These are phyloP conservation scores for Pseudocheirus occidentalis DNA, from an alignment of 2,797 vertebrate genomes.

Conservation along the genomic window DNA sequence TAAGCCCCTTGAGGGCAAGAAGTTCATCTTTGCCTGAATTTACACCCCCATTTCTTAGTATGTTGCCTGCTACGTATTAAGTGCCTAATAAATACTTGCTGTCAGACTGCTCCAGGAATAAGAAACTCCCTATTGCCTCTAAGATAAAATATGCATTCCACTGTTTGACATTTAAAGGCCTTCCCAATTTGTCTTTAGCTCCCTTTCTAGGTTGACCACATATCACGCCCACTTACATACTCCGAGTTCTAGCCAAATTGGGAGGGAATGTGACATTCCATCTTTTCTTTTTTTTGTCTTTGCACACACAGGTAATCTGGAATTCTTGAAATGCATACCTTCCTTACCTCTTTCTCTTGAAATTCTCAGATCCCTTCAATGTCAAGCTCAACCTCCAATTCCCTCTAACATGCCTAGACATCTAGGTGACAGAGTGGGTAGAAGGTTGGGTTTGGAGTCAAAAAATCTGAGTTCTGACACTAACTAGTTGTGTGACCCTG, in stretches of 20 bases:
- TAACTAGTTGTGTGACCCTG: background rate
- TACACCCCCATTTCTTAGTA: background rate
- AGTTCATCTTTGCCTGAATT: background rate
- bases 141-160: background rate
- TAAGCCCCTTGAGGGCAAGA: background rate
- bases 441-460: background rate
- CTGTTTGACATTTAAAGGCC: background rate
- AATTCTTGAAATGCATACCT: background rate
- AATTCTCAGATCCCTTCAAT: background rate
- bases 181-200: background rate
- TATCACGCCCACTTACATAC: background rate
- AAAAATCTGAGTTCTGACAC: background rate
- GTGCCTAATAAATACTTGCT: background rate
- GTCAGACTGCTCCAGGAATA: background rate
- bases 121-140: background rate
- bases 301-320: background rate
- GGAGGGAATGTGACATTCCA: background rate
- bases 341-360: background rate
- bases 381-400: background rate
- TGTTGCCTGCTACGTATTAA: background rate
- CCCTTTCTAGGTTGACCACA: background rate
- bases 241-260: background rate
- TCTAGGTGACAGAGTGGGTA: background rate
- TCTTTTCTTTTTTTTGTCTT: background rate
- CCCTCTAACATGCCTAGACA: background rate